A percentile compares a stretch with the other conserved stretches of the same genome.
These are phyloP conservation scores for Amphiprion percula DNA, from an alignment of 2,113 vertebrate genomes.

Conservation along the genomic window DNA sequence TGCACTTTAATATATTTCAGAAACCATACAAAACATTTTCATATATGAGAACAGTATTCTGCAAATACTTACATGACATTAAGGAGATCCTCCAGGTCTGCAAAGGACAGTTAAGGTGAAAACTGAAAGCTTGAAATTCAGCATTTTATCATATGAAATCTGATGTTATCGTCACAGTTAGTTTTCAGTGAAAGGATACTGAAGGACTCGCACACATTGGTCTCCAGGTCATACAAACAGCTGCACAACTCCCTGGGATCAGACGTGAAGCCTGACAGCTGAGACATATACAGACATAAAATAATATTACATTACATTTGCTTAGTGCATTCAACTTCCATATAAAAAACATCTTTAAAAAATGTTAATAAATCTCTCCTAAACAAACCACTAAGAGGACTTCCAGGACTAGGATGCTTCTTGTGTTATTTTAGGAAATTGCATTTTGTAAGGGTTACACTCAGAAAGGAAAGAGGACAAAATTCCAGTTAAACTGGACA, in stretches of 20 bases:
- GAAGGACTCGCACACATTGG: constrained; percentile 92
- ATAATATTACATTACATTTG: neutral
- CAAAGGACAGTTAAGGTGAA: constrained; percentile 38
- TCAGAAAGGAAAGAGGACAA: neutral
- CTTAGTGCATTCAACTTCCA: neutral
- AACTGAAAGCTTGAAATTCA: constrained; percentile 21
- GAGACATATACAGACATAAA: constrained; percentile 1
- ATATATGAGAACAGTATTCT: neutral
- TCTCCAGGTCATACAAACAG: constrained; percentile 96
- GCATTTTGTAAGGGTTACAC: neutral
- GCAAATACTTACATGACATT: constrained; percentile 91
- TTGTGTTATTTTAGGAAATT: neutral
- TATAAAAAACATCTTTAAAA: neutral
- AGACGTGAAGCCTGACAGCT: constrained; percentile 96
- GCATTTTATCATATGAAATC: no score
- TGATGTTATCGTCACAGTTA: neutral
- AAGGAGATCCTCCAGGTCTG: constrained; percentile 96
- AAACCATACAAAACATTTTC: neutral
- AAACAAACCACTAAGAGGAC: neutral
- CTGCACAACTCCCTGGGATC: constrained; percentile 96
- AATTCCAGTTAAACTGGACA: no score
- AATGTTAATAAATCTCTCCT: no score
- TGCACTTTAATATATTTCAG: neutral
- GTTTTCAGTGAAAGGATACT: constrained; percentile 89
- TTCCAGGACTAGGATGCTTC: neutral